Conservation (phyloP, 2,888 invertebrate species). For the Clepsis dumicolana region DNA sequence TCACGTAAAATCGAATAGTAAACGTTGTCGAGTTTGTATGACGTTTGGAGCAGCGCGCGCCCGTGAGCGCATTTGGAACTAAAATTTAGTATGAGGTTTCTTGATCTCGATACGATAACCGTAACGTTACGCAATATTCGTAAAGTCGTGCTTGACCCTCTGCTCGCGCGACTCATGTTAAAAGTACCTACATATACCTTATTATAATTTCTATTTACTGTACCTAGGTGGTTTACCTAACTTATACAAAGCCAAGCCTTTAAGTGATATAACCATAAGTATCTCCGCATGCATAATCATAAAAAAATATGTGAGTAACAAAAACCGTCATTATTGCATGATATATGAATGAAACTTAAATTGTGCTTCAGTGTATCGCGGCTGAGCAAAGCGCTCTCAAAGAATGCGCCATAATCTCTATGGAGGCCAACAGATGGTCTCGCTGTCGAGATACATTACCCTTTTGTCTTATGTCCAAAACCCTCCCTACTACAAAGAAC, state of each 20-base stretch:
- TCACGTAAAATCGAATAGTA: too few species aligned
- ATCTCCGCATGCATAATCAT: slow-evolving; percentile 20
- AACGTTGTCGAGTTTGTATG: too few species aligned
- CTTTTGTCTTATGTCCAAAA: slow-evolving; percentile 70
- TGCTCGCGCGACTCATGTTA: too few species aligned
- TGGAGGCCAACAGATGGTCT: slow-evolving; percentile 78
- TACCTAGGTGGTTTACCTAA: neutral
- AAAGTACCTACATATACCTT: too few species aligned
- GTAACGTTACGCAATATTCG: too few species aligned
- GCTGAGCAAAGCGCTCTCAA: slow-evolving; percentile 54
- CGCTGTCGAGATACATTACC: slow-evolving; percentile 73
- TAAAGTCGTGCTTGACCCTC: too few species aligned
- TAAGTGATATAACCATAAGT: slow-evolving; percentile 32
- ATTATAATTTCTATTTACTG: neutral
- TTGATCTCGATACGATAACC: too few species aligned
- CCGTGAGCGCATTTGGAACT: too few species aligned
- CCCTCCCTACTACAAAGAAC: slow-evolving; percentile 50
- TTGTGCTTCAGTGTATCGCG: slow-evolving; percentile 57
- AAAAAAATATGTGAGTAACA: slow-evolving; percentile 24
- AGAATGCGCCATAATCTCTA: slow-evolving; percentile 75
- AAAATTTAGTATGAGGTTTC: too few species aligned
- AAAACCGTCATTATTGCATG: slow-evolving; percentile 38
- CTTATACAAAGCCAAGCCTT: neutral
- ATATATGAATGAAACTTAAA: slow-evolving; percentile 39
- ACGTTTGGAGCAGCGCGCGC: too few species aligned